These are phyloP conservation scores for Peromyscus melanophrys DNA, from an alignment of 2,797 vertebrate species.

Conservation along the genomic window DNA sequence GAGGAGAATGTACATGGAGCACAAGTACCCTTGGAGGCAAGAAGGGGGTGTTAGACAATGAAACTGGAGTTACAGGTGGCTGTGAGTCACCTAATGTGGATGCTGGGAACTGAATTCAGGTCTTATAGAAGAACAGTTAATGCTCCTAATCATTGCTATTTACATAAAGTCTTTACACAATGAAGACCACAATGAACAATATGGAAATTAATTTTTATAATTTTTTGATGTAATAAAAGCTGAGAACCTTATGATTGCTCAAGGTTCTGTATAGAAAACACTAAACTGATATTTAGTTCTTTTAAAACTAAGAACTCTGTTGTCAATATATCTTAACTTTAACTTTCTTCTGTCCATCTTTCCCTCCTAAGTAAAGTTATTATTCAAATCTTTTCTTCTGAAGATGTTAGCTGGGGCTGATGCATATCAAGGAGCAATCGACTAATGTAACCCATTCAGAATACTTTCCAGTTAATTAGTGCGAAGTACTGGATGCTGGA, in stretches of 20 bases:
- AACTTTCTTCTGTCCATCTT: neutral
- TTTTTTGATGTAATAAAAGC: neutral
- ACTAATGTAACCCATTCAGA: neutral
- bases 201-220: neutral
- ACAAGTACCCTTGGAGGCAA: neutral
- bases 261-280: neutral
- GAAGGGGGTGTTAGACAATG: neutral
- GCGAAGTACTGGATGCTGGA: neutral
- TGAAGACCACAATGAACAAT: neutral
- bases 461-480: slow-evolving; percentile 70
- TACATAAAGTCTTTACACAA: neutral
- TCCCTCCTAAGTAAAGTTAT: neutral
- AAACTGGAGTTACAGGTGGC: neutral
- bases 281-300: neutral
- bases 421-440: slow-evolving; percentile 59
- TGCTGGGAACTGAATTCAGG: neutral
- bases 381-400: slow-evolving; percentile 22
- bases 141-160: neutral
- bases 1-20: too few species aligned
- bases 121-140: neutral
- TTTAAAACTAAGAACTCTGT: neutral
- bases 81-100: neutral
- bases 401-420: slow-evolving; percentile 49
- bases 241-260: neutral
- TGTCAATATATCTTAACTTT: slow-evolving; percentile 39